Percentiles rank a stretch among this genome's conserved stretches.
Evolutionary conservation across 2,113 vertebrate genomes (phyloP).

Genomic region (Eclectus roratus): DNA sequence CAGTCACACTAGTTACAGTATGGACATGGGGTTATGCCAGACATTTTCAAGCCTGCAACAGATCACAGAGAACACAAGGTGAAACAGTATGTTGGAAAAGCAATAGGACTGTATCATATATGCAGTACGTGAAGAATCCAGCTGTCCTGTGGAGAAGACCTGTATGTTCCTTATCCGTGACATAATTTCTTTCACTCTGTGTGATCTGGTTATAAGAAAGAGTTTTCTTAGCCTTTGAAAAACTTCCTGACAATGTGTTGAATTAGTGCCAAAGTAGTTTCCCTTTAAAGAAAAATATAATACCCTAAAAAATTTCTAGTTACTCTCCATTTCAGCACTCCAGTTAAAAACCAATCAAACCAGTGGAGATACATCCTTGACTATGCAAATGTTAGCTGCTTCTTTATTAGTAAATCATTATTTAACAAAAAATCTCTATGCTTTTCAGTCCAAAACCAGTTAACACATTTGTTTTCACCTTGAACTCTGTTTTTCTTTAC

Average conservation of each 20-base stretch:
- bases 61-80: background rate
- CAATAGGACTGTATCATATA: background rate
- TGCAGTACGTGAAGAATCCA: background rate
- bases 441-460: background rate
- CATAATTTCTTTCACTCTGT: background rate
- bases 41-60: background rate
- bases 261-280: background rate
- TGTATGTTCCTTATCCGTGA: rapidly evolving
- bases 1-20: background rate
- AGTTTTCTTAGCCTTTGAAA: background rate
- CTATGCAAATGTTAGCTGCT: background rate
- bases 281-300: background rate
- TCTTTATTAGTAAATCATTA: background rate
- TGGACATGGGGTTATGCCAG: background rate
- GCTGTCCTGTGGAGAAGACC: background rate
- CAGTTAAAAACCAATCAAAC: background rate
- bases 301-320: background rate
- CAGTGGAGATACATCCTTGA: background rate
- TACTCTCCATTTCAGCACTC: background rate
- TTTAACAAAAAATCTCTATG: background rate
- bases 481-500: background rate
- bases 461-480: background rate
- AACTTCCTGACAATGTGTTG: background rate
- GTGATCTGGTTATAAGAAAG: background rate
- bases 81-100: background rate